Percentiles rank a stretch among this genome's conserved stretches.
Conservation (phyloP, 2,888 invertebrate species). For the Coecobrya sp. region DNA sequence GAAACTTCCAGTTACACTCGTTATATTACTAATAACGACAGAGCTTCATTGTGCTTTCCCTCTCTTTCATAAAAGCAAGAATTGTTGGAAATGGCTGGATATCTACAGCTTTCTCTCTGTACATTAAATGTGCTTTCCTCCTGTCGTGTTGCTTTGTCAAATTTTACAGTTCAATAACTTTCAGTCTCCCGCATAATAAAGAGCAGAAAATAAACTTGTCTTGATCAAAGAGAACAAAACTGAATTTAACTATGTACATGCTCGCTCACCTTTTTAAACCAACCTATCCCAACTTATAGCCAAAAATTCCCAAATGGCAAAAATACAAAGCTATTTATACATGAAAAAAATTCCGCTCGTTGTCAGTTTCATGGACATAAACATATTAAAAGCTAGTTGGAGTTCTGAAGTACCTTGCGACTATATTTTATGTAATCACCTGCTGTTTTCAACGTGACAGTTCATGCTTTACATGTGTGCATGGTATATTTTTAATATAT, state of each 20-base stretch:
- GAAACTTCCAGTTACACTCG: too few relatives aligned
- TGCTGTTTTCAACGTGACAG: constrained; percentile 10
- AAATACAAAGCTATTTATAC: background rate
- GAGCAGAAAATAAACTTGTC: background rate
- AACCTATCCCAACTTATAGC: background rate
- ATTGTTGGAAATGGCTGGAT: background rate
- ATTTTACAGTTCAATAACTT: constrained; percentile 11
- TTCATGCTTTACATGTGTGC: constrained; percentile 16
- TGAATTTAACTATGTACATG: background rate
- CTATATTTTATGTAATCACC: background rate
- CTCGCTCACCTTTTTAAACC: background rate
- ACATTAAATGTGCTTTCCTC: background rate
- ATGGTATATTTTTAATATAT: background rate
- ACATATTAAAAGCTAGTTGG: background rate
- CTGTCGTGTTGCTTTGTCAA: background rate
- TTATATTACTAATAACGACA: too few relatives aligned
- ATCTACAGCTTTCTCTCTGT: background rate
- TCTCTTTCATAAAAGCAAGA: too few relatives aligned
- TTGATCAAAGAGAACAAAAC: background rate
- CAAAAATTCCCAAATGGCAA: background rate
- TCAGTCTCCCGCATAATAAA: background rate
- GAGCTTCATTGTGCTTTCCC: too few relatives aligned
- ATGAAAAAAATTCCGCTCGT: background rate
- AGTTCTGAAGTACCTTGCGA: background rate
- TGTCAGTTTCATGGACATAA: background rate